Evolutionary conservation across 2,113 vertebrate genomes (phyloP), one percentile per base, ranked within the genome.

Genomic region (Scartelaos histophorus): DNA sequence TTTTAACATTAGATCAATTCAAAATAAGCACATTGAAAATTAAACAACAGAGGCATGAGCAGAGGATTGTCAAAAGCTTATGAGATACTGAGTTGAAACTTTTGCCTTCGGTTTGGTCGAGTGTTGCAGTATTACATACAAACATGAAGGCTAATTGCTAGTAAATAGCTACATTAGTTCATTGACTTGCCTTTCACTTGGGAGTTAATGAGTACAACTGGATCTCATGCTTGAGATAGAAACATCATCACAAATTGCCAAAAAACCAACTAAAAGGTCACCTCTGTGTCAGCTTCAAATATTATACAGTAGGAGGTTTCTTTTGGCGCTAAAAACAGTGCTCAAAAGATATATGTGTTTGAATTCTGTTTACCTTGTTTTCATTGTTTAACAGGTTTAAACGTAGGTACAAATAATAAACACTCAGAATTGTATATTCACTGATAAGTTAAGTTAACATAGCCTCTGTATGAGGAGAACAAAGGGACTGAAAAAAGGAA

Each of bases 1-100:
- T 80, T 66, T 80, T 62, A 60, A 67, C 61, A 82, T 78, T 71
- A 67, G 61, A 71, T 76, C 57, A 86, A 71, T 74, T 58, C 58
- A 61, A 38, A n/a, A 17, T 19, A 64, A 34, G 34, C 10, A 64
- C 43, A 64, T n/a, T 10, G 17, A 64, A 64, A 43, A 43, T 16
- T 6, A 5, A 56, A 58, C 22, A 58, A 58, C 21, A 58, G 12
- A 60, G 57, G 16, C 3, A 10, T 21, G 62, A 57, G 49, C 75
- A 75, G 54, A 74, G 62, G 22, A 71, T 61, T 75, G 35, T 56
- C 53, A 56, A 22, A 56, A 12, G 47, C 47, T 22, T 22, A 21
- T 56, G 53, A 56, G 19, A 56, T n/a, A 22, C 54, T 24, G 54
- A 22, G 56, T 15, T 25, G 24, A 58, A 58, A 25, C 56, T 58